A percentile compares a stretch with the other conserved stretches of the same genome.
Evolutionary conservation across 1,140 invertebrate species (phyloP).

Genomic region (Lerema accius): DNA sequence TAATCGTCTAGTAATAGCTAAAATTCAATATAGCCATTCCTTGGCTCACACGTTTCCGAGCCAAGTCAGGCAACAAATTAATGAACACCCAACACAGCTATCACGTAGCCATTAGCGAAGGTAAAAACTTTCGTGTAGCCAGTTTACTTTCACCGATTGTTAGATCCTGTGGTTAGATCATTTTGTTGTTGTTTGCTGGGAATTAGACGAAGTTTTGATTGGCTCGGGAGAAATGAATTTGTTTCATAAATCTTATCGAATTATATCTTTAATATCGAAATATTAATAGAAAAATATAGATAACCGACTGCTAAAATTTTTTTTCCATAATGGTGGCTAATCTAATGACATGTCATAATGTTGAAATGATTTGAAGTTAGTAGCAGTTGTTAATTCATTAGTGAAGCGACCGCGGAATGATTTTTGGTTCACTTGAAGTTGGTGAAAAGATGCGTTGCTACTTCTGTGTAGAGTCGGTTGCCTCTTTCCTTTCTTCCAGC

Average conservation of each 20-base stretch:
- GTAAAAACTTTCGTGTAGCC: constrained; percentile 19
- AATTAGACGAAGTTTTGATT: neutral
- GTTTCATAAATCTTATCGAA: neutral
- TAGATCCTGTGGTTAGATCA: neutral
- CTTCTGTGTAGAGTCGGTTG: no score
- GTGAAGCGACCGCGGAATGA: no score
- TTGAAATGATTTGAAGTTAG: no score
- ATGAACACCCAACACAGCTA: constrained; percentile 26
- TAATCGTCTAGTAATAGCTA: no score
- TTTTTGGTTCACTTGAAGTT: no score
- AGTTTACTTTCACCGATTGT: constrained; percentile 17
- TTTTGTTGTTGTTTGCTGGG: constrained; percentile 4
- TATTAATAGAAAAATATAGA: no score
- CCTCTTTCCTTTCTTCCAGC: neutral
- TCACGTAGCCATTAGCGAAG: constrained; percentile 28
- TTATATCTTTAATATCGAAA: no score
- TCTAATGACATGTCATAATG: no score
- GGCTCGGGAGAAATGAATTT: neutral
- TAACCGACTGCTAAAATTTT: no score
- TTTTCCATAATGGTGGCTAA: no score
- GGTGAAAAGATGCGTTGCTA: no score
- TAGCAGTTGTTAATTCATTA: no score
- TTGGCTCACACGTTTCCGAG: constrained; percentile 1
- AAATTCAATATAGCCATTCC: neutral
- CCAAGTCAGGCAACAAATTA: constrained; percentile 21